Conservation (phyloP, 2,113 vertebrate genomes). For the Balaenoptera acutorostrata region DNA sequence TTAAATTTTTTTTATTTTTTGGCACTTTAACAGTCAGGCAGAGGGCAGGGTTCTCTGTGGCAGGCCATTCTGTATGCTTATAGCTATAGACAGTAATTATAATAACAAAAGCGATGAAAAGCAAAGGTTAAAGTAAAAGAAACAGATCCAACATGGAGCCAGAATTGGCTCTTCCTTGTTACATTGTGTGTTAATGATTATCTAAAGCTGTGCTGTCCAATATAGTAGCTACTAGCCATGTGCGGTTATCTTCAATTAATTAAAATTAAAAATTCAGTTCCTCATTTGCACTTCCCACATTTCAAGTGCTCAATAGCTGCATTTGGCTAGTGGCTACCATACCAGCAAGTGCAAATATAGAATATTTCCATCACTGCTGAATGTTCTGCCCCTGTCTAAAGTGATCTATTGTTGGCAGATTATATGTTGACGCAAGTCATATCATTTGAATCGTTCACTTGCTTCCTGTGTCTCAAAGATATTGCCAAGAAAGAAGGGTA, state of each 20-base stretch:
- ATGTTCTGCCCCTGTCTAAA: neutral
- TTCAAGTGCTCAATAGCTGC: neutral
- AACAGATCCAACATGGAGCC: no score
- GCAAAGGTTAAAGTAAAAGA: no score
- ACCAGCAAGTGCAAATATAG: neutral
- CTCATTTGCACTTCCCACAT: neutral
- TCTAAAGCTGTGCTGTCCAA: neutral
- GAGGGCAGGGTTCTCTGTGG: no score
- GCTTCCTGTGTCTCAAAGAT: neutral
- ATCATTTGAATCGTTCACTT: neutral
- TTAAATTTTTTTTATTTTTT: no score
- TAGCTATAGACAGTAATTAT: no score
- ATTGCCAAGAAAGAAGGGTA: neutral
- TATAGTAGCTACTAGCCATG: neutral
- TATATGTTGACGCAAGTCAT: neutral
- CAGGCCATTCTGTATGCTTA: no score
- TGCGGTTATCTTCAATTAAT: neutral
- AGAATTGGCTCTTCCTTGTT: no score
- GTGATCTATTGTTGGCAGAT: neutral
- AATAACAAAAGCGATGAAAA: no score
- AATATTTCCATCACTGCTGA: neutral
- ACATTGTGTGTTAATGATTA: neutral
- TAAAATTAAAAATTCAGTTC: neutral
- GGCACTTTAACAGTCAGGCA: no score
- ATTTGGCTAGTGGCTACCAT: neutral